Percentiles rank a stretch among this genome's conserved stretches.
Conservation (phyloP, 2,113 vertebrate species). For the Pseudorectes ferrugineus region DNA sequence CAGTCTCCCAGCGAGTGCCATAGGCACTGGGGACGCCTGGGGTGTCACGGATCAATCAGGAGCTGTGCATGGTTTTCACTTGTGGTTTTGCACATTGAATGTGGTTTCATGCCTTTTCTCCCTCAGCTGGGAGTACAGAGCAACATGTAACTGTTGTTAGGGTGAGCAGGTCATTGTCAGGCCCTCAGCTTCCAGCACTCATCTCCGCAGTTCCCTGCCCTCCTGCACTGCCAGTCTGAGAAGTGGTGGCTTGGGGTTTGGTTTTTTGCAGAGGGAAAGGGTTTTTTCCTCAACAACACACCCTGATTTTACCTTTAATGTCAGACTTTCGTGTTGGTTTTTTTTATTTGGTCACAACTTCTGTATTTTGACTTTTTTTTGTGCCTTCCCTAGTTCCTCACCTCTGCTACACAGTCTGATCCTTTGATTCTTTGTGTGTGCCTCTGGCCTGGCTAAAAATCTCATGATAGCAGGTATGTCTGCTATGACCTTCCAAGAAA, state of each 20-base stretch:
- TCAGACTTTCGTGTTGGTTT: neutral
- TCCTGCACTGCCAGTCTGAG: neutral
- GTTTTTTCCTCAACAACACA: neutral
- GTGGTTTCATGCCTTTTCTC: neutral
- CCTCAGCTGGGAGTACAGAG: neutral
- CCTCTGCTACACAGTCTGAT: neutral
- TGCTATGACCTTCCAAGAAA: neutral
- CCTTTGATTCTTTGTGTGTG: neutral
- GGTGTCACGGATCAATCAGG: neutral
- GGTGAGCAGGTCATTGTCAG: neutral
- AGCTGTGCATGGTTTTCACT: fast-evolving
- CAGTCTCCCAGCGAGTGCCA: fast-evolving
- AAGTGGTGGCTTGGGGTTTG: neutral
- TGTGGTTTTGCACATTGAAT: neutral
- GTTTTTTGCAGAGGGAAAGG: neutral
- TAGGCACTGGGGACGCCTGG: neutral
- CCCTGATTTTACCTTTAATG: neutral
- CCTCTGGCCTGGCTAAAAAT: neutral
- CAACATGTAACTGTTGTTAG: neutral
- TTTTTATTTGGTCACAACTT: neutral
- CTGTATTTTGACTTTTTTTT: neutral
- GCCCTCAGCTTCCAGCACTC: neutral
- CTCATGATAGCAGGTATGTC: neutral
- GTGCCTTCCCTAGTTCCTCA: neutral
- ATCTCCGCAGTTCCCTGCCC: neutral